Evolutionary conservation across 2,797 vertebrate species (phyloP), one percentile per base, ranked within the genome.

Genomic region (Scyliorhinus canicula): DNA sequence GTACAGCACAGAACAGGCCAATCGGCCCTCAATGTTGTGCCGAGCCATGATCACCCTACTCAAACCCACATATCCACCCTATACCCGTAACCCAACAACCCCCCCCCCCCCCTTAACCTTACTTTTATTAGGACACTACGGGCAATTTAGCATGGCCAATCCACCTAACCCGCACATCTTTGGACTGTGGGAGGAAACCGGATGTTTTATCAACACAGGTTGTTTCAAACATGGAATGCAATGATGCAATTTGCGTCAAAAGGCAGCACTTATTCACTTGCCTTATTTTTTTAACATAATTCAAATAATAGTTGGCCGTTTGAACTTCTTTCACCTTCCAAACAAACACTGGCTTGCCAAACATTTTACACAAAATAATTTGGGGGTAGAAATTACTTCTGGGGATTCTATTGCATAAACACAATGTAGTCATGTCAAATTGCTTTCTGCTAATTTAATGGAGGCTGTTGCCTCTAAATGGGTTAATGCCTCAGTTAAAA

Each of bases 401-500:
- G 86, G 55, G 57, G 11, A 91, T 65, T 24, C 88, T 44, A 21
- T 63, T 91, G 60, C 9, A 65, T 40, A 91, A 91, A 63, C 40
- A 60, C 57, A 91, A 63, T 12, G 60, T 44, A 44, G 19, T 44
- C 57, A 44, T 65, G 57, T 63, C 88, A 91, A 44, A 91, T 91
- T 63, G 52, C 85, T 91, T 35, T 91, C 57, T 63, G 21, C 88
- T 44, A 44, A 8, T 91, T 91, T 91, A 91, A 26, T 91, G 57
- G n/a, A 91, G 88, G 12, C 88, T 65, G 63, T 91, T 26, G n/a
- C 57, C 88, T 91, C 40, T 24, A 65, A 91, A 91, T 91, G 57
- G n/a, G 57, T 65, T 65, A 91, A 65, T 91, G n/a, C 57, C 57
- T 91, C 57, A 21, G 65, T 65, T 65, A 91, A 91, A 91, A 91